Conservation (phyloP, 2,113 vertebrate species). For the Gasterosteus nipponicus region DNA sequence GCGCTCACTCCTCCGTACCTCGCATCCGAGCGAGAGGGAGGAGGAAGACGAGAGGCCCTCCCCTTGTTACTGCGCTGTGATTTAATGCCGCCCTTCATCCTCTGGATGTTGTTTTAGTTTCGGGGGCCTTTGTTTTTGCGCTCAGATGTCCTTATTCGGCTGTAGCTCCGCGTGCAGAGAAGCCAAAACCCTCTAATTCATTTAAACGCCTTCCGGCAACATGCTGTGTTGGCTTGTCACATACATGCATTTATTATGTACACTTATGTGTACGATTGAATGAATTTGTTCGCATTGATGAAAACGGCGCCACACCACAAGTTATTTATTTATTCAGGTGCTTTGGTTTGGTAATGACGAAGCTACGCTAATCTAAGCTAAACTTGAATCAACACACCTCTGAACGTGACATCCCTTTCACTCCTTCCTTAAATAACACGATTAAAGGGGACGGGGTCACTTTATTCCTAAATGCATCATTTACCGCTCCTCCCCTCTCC, state of each 20-base stretch:
- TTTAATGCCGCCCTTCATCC: slow-evolving; percentile 6
- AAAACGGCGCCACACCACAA: too few species aligned
- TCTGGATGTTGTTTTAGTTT: slow-evolving; percentile 1
- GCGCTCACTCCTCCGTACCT: slow-evolving; percentile 34
- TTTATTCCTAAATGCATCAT: not conserved
- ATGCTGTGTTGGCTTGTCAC: not conserved
- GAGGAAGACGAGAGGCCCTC: slow-evolving; percentile 12
- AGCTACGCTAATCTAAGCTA: too few species aligned
- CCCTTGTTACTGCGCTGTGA: slow-evolving; percentile 13
- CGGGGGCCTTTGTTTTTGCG: not conserved
- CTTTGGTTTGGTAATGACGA: too few species aligned
- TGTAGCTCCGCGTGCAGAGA: not conserved
- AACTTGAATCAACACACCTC: too few species aligned
- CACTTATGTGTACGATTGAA: too few species aligned
- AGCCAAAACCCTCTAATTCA: not conserved
- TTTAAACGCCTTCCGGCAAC: not conserved
- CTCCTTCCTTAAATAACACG: too few species aligned
- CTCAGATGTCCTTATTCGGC: not conserved
- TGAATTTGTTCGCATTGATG: too few species aligned
- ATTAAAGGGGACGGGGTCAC: too few species aligned
- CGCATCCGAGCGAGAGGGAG: not conserved
- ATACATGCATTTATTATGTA: not conserved
- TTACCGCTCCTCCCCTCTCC: not conserved
- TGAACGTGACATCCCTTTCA: too few species aligned
- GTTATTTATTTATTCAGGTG: too few species aligned